Percentiles rank a stretch among this genome's conserved stretches.
Evolutionary conservation across 1,140 invertebrate genomes (phyloP).

Genomic region (Xylocopa sonorina): DNA sequence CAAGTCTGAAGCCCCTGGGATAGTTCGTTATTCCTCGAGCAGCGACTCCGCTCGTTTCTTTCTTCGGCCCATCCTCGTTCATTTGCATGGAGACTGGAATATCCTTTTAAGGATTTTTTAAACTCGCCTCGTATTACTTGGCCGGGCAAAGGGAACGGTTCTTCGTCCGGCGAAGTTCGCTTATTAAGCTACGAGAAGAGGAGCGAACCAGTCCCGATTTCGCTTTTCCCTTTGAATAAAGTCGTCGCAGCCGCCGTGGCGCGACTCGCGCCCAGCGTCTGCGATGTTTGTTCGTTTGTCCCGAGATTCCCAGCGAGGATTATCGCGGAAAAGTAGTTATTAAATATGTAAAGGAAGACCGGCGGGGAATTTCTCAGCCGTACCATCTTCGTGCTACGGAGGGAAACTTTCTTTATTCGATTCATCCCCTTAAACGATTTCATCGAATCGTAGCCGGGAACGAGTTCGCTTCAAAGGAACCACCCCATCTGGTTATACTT

Average conservation of each 20-base stretch:
- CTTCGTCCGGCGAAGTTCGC: neutral
- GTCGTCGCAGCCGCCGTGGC: neutral
- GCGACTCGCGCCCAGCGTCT: neutral
- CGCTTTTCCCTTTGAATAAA: constrained; percentile 15
- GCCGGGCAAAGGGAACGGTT: neutral
- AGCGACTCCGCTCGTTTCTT: neutral
- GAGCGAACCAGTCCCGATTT: constrained; percentile 5
- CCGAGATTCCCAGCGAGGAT: constrained; percentile 8
- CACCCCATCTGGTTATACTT: too few relatives aligned
- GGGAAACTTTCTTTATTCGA: neutral
- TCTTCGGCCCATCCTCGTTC: neutral
- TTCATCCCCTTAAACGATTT: too few relatives aligned
- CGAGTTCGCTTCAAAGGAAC: too few relatives aligned
- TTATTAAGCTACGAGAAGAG: constrained; percentile 17
- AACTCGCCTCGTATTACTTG: constrained; percentile 11
- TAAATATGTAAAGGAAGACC: neutral
- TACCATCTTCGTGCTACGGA: neutral
- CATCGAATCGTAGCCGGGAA: neutral
- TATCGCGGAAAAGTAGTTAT: constrained; percentile 9
- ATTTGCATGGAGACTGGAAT: constrained; percentile 1
- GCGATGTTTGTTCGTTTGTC: constrained; percentile 7
- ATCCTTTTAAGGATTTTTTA: constrained; percentile 19
- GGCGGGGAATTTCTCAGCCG: neutral
- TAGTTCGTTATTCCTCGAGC: neutral
- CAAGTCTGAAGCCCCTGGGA: neutral